Evolutionary conservation across 2,113 vertebrate species (phyloP).

Genomic region (Passer montanus): DNA sequence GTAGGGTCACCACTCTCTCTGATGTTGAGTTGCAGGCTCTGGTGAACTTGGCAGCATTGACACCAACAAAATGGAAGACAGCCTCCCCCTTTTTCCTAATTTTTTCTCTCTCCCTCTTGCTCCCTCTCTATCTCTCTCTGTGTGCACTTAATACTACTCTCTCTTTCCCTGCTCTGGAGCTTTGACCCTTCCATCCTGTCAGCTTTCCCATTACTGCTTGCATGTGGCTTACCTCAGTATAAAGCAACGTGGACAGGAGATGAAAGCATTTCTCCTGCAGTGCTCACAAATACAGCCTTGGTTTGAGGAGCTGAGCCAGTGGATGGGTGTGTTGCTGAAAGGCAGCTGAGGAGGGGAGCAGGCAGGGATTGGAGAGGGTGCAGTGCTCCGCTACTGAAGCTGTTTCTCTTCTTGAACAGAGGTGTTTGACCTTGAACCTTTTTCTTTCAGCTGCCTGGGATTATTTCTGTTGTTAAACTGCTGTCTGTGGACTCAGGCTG

Average conservation of each 20-base stretch:
- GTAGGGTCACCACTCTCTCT: neutral
- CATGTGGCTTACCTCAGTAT: neutral
- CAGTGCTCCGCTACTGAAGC: neutral
- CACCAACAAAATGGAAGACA: neutral
- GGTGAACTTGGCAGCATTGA: neutral
- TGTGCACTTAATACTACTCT: neutral
- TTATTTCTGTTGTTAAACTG: constrained; percentile 1
- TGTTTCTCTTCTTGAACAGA: neutral
- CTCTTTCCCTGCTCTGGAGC: neutral
- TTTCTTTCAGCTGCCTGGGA: neutral
- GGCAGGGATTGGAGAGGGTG: neutral
- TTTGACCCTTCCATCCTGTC: neutral
- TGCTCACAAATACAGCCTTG: neutral
- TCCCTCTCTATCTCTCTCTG: neutral
- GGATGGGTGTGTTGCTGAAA: neutral
- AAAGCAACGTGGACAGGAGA: neutral
- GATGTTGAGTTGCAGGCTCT: neutral
- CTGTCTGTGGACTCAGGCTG: neutral
- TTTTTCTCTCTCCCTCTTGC: neutral
- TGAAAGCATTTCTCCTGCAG: neutral
- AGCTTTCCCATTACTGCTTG: neutral
- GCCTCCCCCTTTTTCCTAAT: neutral
- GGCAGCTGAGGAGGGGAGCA: neutral
- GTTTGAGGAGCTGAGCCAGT: neutral
- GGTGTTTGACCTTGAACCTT: neutral